Percentiles rank a stretch among this genome's conserved stretches.
Conservation (phyloP, 2,797 vertebrate species). For the Characodon lateralis region DNA sequence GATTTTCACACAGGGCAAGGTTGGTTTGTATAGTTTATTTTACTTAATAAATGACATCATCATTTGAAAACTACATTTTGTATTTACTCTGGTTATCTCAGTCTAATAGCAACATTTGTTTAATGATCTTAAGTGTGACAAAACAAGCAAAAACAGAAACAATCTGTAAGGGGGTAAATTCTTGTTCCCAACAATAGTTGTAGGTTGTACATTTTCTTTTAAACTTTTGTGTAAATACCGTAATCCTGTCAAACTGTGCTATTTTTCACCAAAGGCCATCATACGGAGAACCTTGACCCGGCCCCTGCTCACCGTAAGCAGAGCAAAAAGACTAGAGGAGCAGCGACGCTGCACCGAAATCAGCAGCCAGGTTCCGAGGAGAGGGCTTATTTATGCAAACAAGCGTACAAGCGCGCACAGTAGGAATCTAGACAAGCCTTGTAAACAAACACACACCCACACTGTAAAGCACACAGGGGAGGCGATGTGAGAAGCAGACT, state of each 20-base stretch:
- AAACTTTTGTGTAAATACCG: neutral
- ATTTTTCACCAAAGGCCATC: neutral
- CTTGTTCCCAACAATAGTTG: neutral
- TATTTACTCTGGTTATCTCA: neutral
- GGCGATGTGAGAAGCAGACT: conserved; percentile 78
- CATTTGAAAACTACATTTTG: neutral
- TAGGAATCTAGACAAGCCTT: conserved; percentile 78
- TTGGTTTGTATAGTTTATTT: neutral
- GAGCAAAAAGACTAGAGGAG: conserved; percentile 37
- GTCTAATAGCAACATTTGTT: neutral
- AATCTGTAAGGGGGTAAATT: neutral
- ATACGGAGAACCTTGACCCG: neutral
- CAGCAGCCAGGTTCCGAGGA: conserved; percentile 67
- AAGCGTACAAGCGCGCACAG: conserved; percentile 76
- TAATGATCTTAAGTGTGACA: neutral
- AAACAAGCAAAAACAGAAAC: neutral
- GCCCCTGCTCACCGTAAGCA: neutral
- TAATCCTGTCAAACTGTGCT: neutral
- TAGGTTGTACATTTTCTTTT: neutral
- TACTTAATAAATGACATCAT: neutral
- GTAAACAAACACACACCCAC: conserved; percentile 81
- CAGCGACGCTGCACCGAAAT: conserved; percentile 43
- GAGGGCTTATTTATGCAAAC: conserved; percentile 80
- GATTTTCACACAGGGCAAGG: neutral
- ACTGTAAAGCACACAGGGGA: conserved; percentile 79